Evolutionary conservation across 2,113 vertebrate genomes (phyloP).

Genomic region (Machaerirhynchus nigripectus): DNA sequence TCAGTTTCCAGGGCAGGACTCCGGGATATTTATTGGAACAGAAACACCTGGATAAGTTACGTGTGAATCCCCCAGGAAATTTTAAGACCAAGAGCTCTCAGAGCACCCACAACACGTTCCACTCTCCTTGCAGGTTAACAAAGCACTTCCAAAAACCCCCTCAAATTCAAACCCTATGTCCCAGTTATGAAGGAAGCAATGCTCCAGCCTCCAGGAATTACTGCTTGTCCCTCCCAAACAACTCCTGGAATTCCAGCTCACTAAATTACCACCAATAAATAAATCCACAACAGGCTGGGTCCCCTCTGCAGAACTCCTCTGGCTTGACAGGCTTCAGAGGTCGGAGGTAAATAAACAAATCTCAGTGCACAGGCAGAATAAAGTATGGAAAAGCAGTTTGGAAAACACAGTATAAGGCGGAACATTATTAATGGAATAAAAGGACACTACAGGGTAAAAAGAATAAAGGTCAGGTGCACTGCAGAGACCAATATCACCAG

Average conservation of each 20-base stretch:
- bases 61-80: fast-evolving
- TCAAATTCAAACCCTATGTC: neutral
- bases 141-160: neutral
- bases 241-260: neutral
- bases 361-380: neutral
- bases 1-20: neutral
- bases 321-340: neutral
- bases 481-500: neutral
- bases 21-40: fast-evolving
- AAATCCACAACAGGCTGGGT: fast-evolving
- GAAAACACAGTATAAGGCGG: fast-evolving
- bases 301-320: neutral
- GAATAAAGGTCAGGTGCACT: neutral
- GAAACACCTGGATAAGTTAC: fast-evolving
- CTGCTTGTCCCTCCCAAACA: neutral
- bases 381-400: neutral
- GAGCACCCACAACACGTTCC: fast-evolving
- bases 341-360: neutral
- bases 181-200: fast-evolving
- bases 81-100: neutral
- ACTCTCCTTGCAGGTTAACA: neutral
- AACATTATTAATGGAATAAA: neutral
- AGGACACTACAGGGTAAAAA: neutral
- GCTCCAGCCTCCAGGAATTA: neutral
- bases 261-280: neutral